Percentiles rank a stretch among this genome's conserved stretches.
Evolutionary conservation across 2,797 vertebrate genomes (phyloP).

Genomic region (Pipistrellus pygmaeus): DNA sequence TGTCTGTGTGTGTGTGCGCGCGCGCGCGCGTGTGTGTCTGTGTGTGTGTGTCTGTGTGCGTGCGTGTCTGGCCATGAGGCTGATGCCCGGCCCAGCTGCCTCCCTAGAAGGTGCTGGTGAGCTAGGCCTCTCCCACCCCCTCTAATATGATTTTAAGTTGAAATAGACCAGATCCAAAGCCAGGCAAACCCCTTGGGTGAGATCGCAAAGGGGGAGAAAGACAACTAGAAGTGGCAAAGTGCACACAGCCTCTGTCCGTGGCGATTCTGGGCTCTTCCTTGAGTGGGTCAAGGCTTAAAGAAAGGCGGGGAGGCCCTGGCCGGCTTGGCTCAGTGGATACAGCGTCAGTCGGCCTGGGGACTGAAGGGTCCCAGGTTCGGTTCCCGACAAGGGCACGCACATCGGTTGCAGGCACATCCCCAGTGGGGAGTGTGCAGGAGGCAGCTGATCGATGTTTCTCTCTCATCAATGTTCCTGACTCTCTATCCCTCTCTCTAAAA

Average conservation of each 20-base stretch:
- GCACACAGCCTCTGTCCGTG: neutral
- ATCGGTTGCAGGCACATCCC: too few relatives aligned
- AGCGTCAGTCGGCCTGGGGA: too few relatives aligned
- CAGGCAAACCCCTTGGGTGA: neutral
- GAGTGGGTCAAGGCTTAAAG: neutral
- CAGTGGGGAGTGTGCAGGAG: too few relatives aligned
- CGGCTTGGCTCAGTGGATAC: too few relatives aligned
- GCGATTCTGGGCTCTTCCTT: neutral
- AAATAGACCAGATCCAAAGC: constrained; percentile 10
- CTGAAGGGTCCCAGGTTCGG: too few relatives aligned
- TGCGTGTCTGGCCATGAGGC: neutral
- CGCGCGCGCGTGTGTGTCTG: too few relatives aligned
- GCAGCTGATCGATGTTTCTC: too few relatives aligned
- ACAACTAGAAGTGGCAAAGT: neutral
- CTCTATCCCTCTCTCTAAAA: too few relatives aligned
- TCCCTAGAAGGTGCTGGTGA: neutral
- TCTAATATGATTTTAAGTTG: constrained; percentile 21
- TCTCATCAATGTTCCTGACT: too few relatives aligned
- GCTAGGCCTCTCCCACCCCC: neutral
- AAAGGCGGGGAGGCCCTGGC: neutral
- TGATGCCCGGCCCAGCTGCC: neutral
- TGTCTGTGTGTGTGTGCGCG: too few relatives aligned
- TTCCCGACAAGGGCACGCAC: too few relatives aligned
- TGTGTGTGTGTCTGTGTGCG: too few relatives aligned
- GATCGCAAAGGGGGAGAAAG: neutral